phyloP scores from a whole-genome alignment of 2,797 vertebrate genomes.

The Bradypodion pumilum region DNA sequence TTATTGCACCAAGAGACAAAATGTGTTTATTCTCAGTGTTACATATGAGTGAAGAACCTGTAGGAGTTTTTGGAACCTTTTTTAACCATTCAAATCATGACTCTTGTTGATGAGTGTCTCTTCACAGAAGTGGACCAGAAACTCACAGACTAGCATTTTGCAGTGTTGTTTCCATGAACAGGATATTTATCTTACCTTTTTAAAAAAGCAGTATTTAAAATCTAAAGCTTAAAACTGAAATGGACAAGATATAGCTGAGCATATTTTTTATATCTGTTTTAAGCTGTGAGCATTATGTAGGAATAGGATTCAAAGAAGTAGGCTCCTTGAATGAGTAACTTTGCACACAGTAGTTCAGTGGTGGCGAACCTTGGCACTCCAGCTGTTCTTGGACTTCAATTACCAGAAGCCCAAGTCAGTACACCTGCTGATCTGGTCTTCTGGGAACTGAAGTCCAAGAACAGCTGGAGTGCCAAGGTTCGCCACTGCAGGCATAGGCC shows the following conservation, averaged over 20 bases:
- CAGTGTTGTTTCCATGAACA: conserved; percentile 1
- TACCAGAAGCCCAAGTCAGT: too few relatives aligned
- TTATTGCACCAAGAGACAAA: conserved; percentile 4
- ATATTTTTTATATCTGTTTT: background rate
- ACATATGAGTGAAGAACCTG: conserved; percentile 7
- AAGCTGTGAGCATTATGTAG: background rate
- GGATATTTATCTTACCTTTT: conserved; percentile 5
- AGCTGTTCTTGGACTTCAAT: too few relatives aligned
- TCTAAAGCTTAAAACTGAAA: background rate
- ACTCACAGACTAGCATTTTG: background rate
- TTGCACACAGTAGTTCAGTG: background rate
- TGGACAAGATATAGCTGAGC: too few relatives aligned
- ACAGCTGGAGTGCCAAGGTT: too few relatives aligned
- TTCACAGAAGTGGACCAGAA: background rate
- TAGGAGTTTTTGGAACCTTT: background rate
- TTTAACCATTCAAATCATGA: background rate
- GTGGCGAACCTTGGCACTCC: too few relatives aligned
- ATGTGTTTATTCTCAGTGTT: conserved; percentile 11
- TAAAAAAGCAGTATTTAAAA: background rate
- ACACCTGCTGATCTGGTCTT: too few relatives aligned
- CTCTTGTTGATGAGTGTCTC: background rate
- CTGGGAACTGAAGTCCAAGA: too few relatives aligned
- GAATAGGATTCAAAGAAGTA: background rate
- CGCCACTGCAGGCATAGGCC: too few relatives aligned
- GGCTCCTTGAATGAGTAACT: background rate